Evolutionary conservation across 2,888 invertebrate species (phyloP).

Genomic region (Ectemnius continuus): DNA sequence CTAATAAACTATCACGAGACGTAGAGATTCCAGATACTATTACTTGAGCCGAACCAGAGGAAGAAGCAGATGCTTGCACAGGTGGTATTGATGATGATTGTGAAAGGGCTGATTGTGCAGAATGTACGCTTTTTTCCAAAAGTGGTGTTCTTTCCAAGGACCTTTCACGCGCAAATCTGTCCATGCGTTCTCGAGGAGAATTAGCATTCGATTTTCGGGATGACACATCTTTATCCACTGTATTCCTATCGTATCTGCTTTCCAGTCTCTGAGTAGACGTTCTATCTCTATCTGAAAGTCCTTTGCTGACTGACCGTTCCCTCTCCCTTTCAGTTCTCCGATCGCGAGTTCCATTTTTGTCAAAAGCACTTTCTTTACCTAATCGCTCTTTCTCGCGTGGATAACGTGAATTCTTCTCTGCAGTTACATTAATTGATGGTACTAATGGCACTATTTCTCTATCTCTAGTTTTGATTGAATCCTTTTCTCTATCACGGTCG

Average conservation of each 20-base stretch:
- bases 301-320: slow-evolving; percentile 61
- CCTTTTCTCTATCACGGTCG: slow-evolving; percentile 59
- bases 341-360: slow-evolving; percentile 64
- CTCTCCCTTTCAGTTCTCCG: slow-evolving; percentile 69
- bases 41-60: slow-evolving; percentile 44
- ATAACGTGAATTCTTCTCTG: slow-evolving; percentile 65
- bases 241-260: slow-evolving; percentile 65
- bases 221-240: slow-evolving; percentile 66
- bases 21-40: slow-evolving; percentile 44
- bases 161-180: slow-evolving; percentile 80
- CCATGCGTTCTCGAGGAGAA: slow-evolving; percentile 77
- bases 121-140: slow-evolving; percentile 50
- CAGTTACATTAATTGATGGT: slow-evolving; percentile 41
- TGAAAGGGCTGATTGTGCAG: slow-evolving; percentile 30
- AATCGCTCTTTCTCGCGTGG: slow-evolving; percentile 65
- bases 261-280: slow-evolving; percentile 64
- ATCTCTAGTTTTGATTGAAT: slow-evolving; percentile 53
- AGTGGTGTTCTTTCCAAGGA: slow-evolving; percentile 78
- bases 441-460: slow-evolving; percentile 50
- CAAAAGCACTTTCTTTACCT: slow-evolving; percentile 53
- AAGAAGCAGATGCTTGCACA: slow-evolving; percentile 45
- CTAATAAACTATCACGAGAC: slow-evolving; percentile 68
- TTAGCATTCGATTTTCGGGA: slow-evolving; percentile 72
- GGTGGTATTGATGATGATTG: slow-evolving; percentile 47
- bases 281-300: slow-evolving; percentile 54